These are phyloP conservation scores for Gonioctena quinquepunctata DNA, from an alignment of 1,140 invertebrate genomes.

Conservation along the genomic window DNA sequence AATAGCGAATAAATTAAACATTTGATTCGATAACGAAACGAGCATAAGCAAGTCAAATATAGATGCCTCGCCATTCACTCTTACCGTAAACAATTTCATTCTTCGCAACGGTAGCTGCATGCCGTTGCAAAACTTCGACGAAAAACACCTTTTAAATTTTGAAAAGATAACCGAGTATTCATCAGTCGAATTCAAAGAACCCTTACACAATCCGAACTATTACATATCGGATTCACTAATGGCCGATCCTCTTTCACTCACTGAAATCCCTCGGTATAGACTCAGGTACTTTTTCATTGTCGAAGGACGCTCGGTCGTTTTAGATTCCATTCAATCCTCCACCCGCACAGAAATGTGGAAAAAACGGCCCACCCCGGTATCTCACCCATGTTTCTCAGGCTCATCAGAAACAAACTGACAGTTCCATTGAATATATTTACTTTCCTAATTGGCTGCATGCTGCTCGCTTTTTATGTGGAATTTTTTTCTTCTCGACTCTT, in stretches of 20 bases:
- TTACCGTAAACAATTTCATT: too few relatives aligned
- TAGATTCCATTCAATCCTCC: too few relatives aligned
- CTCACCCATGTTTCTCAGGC: not conserved
- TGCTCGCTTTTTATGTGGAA: not conserved
- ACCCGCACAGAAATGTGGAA: not conserved
- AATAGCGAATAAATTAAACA: too few relatives aligned
- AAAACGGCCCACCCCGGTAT: not conserved
- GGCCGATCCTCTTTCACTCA: not conserved
- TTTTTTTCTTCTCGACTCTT: not conserved
- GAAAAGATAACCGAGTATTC: not conserved
- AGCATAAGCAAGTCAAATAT: too few relatives aligned
- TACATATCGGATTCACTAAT: conserved; percentile 11
- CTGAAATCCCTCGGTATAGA: not conserved
- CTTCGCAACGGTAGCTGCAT: not conserved
- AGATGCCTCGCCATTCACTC: too few relatives aligned
- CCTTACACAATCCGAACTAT: not conserved
- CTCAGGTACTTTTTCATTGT: not conserved
- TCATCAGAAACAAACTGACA: not conserved
- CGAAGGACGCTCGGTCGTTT: not conserved
- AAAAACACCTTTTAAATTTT: not conserved
- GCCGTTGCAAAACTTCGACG: not conserved
- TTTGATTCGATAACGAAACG: too few relatives aligned
- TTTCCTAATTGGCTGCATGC: not conserved
- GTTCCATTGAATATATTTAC: not conserved
- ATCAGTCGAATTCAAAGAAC: not conserved